Base-by-base conservation (phyloP, 1,140 invertebrate genomes). In the Drosophila lowei region DNA sequence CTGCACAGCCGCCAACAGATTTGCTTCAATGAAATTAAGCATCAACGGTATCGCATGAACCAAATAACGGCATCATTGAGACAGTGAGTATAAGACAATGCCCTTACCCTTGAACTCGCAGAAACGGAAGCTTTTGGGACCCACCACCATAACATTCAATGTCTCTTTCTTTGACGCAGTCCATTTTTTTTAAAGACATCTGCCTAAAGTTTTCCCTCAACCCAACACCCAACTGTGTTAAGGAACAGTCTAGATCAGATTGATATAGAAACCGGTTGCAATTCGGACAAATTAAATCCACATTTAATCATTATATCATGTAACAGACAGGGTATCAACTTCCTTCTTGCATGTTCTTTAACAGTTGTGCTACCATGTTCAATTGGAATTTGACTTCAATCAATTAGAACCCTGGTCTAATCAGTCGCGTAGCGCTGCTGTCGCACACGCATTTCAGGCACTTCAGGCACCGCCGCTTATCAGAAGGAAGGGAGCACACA, bases 1-100 rank as follows among this genome's bases (percentile, higher is more conserved):
- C 92, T 98, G 42, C 93, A 94, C 38, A 94, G 95, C 75, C 92
- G 97, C 13, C 97, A 99, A 92, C 94, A 95, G 90, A 96, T 97
- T 95, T 98, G 97, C 92, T 92, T 96, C 47, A 96, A 96, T 90
- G 96, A 96, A 86, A 94, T 98, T 67, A 94, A 94, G 65, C 97
- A 99, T 92, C 97, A 98, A 91, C 94, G 95, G 65, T 98, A 98
- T 92, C 94, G 97, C 49, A 95, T 98, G 92, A 94, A 94, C 67
- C 93, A 96, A 81, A 97, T 99, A 79, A 93, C 92, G 43, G 94
- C 94, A 86, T 94, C 95, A 21, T 85, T 98, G 21, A 95, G 96
- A 93, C 95, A 94, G 97, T 97, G 70, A 91, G 90, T 91, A 88
- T 34, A 30, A 30, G 8, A 30, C 8, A 3, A 30, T 3, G 7